Percentiles rank a stretch among this genome's conserved stretches.
phyloP scores from a whole-genome alignment of 1,140 invertebrate species.

The Eumaeus atala region DNA sequence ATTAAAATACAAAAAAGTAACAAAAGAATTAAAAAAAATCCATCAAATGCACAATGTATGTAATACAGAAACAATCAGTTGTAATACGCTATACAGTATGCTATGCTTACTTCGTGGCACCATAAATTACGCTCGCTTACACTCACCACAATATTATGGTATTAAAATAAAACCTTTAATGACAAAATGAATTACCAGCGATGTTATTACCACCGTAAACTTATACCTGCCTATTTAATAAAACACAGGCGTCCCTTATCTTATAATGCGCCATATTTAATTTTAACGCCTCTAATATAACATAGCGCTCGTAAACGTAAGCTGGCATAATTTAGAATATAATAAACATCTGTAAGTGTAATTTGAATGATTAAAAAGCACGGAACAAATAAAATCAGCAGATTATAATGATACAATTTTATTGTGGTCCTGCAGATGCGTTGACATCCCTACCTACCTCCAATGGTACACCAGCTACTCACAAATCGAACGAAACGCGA shows the following conservation, averaged over 20 bases:
- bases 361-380: no score
- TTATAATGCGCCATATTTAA: background rate
- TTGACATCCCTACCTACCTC: no score
- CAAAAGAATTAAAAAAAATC: background rate
- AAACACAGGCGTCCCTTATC: background rate
- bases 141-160: slow-evolving; percentile 27
- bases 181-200: slow-evolving; percentile 46
- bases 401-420: no score
- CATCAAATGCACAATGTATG: background rate
- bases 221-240: slow-evolving; percentile 16
- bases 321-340: no score
- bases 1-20: no score
- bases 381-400: no score
- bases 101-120: slow-evolving; percentile 33
- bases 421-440: no score
- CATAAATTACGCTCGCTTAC: slow-evolving; percentile 45
- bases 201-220: slow-evolving; percentile 29
- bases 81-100: slow-evolving; percentile 7
- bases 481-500: no score
- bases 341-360: no score
- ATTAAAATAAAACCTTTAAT: slow-evolving; percentile 53
- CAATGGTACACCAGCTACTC: no score
- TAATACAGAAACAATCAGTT: no score
- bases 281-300: background rate
- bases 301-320: no score